These are phyloP conservation scores for Eulemur macaco DNA, from an alignment of 2,113 vertebrate species.

Conservation along the genomic window DNA sequence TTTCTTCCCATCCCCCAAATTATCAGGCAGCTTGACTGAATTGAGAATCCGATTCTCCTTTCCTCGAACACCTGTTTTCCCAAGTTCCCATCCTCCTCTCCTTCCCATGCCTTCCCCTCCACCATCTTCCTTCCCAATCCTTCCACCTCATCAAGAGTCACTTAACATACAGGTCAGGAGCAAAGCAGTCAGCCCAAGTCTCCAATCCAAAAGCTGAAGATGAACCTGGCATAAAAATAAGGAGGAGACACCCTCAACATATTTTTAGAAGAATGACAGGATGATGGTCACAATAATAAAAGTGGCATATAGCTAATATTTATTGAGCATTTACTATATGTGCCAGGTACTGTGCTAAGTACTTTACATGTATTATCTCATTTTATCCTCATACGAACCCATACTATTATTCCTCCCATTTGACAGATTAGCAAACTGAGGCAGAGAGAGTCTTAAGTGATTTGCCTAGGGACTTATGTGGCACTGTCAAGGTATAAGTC, in stretches of 20 bases:
- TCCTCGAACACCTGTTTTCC: accelerated
- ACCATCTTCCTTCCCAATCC: background rate
- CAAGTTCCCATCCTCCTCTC: background rate
- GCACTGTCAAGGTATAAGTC: background rate
- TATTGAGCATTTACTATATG: background rate
- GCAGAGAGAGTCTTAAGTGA: background rate
- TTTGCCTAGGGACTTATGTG: background rate
- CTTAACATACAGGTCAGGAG: background rate
- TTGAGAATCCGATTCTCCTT: background rate
- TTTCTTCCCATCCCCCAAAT: background rate
- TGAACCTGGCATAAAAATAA: background rate
- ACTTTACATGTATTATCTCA: background rate
- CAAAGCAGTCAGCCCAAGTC: background rate
- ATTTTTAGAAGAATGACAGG: background rate
- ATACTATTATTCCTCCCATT: background rate
- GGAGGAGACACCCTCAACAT: background rate
- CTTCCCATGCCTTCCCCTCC: background rate
- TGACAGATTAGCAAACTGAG: background rate
- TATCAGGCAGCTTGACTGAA: background rate
- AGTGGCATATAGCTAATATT: background rate
- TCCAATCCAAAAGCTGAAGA: background rate
- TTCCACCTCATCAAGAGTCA: background rate
- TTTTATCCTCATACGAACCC: background rate
- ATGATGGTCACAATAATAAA: background rate
- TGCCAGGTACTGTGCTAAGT: background rate